Evolutionary conservation across 2,113 vertebrate species (phyloP), one percentile per base, ranked within the genome.

Genomic region (Silurus glanis): DNA sequence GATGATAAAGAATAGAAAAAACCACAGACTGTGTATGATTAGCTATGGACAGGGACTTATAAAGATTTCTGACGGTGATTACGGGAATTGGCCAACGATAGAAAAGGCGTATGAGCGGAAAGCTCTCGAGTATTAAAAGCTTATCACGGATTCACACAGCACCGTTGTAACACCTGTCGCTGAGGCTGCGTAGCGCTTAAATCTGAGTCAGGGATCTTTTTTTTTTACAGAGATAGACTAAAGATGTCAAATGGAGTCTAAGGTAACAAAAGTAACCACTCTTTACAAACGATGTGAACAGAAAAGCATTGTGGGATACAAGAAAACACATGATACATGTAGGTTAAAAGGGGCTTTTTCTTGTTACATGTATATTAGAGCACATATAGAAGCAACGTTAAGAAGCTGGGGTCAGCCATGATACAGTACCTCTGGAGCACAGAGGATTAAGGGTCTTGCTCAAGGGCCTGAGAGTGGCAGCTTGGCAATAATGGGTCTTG

Each of bases 1-100:
- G 66, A 55, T 66, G 81, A 83, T 62, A 78, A 79, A 59, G 58
- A 37, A 74, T n/a, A 59, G 55, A 74, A 58, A 58, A 37, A 76
- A 80, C 49, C 23, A 71, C 64, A 67, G 47, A 13, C 17, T 8
- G 17, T 72, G 82, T 69, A 23, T 47, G 61, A 12, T 71, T 80
- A 64, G 37, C 28, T 51, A 69, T 21, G 28, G 66, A 49, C 58
- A 58, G 59, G 62, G 62, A 84, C 58, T 61, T 80, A 80, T 21
- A 17, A 9, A 45, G 78, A 80, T 80, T 62, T 51, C 58, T 19
- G 13, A 28, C 13, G 59, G n/a, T 64, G 49, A 37, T 79, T 62
- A 62, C 23, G 61, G 84, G 53, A 69, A 79, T 78, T 28, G 8
- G 23, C 55, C 25, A 17, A n/a, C 0, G 16, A 25, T n/a, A 64